phyloP scores from a whole-genome alignment of 2,888 invertebrate species.

The Lasioglossum villosulum region DNA sequence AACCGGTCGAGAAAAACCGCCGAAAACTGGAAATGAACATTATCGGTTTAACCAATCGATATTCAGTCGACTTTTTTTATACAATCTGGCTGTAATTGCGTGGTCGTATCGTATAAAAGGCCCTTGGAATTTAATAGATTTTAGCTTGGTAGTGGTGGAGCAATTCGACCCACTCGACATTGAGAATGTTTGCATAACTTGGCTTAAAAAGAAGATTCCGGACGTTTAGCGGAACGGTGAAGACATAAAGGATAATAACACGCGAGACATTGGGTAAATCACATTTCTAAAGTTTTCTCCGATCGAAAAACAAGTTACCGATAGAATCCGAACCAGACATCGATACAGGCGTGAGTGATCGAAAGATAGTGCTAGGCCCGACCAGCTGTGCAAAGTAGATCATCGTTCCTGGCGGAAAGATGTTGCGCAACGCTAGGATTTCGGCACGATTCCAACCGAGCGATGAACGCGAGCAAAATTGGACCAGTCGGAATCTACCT shows the following conservation, averaged over 20 bases:
- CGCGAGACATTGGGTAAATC: not conserved
- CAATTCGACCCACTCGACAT: not conserved
- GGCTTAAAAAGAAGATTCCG: not conserved
- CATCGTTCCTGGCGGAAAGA: conserved; percentile 6
- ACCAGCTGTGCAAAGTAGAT: conserved; percentile 62
- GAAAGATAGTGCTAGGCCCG: not conserved
- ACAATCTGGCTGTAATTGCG: not conserved
- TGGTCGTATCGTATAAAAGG: not conserved
- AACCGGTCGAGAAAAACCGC: not conserved
- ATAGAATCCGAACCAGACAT: conserved; percentile 9
- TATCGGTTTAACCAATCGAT: not conserved
- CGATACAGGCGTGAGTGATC: not conserved
- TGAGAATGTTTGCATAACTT: not conserved
- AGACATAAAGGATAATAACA: not conserved
- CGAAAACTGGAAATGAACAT: not conserved
- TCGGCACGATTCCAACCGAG: conserved; percentile 27
- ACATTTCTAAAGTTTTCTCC: not conserved
- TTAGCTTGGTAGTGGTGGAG: not conserved
- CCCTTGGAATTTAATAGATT: not conserved
- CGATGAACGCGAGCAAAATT: conserved; percentile 64
- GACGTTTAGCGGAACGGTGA: not conserved
- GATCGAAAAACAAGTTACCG: not conserved
- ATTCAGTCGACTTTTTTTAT: not conserved
- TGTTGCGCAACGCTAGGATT: conserved; percentile 40
- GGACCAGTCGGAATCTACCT: conserved; percentile 65